phyloP scores from a whole-genome alignment of 2,113 vertebrate species.

The Amphiprion ocellaris region DNA sequence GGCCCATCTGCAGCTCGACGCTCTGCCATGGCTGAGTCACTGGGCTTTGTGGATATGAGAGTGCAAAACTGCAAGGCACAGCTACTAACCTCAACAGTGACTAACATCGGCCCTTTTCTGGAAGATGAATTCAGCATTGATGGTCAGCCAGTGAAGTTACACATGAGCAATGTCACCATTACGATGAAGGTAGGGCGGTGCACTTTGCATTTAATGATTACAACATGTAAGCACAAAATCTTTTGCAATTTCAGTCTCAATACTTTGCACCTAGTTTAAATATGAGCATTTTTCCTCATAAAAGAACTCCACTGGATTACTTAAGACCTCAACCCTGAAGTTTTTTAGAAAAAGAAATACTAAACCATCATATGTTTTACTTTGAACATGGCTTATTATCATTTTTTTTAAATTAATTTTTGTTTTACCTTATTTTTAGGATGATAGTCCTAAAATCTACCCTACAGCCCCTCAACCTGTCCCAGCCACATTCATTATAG shows the following conservation, averaged over 20 bases:
- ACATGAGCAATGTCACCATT: conserved; percentile 87
- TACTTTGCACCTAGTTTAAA: no score
- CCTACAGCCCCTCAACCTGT: conserved; percentile 91
- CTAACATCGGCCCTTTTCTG: conserved; percentile 91
- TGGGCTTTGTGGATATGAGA: conserved; percentile 87
- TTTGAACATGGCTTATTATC: rapidly evolving
- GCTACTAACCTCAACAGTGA: conserved; percentile 88
- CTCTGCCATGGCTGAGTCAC: conserved; percentile 83
- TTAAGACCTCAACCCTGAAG: neutral
- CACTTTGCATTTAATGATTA: neutral
- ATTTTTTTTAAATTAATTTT: neutral
- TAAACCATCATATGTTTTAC: neutral
- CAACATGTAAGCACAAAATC: no score
- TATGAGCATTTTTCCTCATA: no score
- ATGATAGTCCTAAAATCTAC: conserved; percentile 91
- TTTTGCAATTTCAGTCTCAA: no score
- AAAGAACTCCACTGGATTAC: neutral
- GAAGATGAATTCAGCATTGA: conserved; percentile 93
- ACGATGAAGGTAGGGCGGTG: conserved; percentile 88
- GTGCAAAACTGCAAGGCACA: conserved; percentile 85
- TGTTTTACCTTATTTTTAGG: conserved; percentile 78
- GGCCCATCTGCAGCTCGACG: conserved; percentile 85
- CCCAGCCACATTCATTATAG: conserved; percentile 88
- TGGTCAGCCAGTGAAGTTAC: conserved; percentile 91
- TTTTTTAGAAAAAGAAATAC: no score